These are phyloP conservation scores for Sylvia borin DNA, from an alignment of 2,797 vertebrate genomes.

Conservation along the genomic window DNA sequence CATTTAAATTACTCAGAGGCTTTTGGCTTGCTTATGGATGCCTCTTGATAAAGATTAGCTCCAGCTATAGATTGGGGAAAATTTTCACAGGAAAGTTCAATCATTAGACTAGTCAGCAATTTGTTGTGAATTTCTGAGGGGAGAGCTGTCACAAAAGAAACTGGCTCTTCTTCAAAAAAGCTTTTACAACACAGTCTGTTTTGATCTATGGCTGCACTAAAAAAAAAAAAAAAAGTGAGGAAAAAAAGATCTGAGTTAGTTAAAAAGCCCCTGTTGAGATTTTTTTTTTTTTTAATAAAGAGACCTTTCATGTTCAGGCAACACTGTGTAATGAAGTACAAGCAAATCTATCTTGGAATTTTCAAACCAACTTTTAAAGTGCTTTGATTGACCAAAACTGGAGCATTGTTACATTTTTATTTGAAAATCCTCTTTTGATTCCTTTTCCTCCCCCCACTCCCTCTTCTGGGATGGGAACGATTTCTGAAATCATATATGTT, in stretches of 20 bases:
- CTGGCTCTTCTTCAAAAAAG: conserved; percentile 57
- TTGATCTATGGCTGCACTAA: conserved; percentile 32
- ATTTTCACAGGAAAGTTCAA: neutral
- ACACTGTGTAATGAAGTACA: conserved; percentile 28
- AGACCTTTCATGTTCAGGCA: conserved; percentile 29
- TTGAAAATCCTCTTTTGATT: conserved; percentile 35
- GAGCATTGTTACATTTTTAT: conserved; percentile 9
- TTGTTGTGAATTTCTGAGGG: conserved; percentile 34
- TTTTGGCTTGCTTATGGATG: neutral
- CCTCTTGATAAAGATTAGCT: neutral
- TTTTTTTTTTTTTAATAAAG: neutral
- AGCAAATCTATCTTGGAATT: conserved; percentile 5
- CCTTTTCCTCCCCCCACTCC: neutral
- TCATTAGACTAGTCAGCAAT: neutral
- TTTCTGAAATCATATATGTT: conserved; percentile 39
- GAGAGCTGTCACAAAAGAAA: conserved; percentile 17
- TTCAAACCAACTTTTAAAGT: conserved; percentile 23
- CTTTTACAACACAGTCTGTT: conserved; percentile 36
- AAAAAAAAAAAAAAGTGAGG: neutral
- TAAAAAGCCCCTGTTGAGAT: neutral
- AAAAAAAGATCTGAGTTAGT: conserved; percentile 13
- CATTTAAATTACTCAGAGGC: neutral
- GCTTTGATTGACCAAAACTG: conserved; percentile 7
- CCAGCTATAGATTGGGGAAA: neutral
- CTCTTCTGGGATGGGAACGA: neutral